Percentiles rank a stretch among this genome's conserved stretches.
Evolutionary conservation across 2,113 vertebrate genomes (phyloP).

Genomic region (Mohoua ochrocephala): DNA sequence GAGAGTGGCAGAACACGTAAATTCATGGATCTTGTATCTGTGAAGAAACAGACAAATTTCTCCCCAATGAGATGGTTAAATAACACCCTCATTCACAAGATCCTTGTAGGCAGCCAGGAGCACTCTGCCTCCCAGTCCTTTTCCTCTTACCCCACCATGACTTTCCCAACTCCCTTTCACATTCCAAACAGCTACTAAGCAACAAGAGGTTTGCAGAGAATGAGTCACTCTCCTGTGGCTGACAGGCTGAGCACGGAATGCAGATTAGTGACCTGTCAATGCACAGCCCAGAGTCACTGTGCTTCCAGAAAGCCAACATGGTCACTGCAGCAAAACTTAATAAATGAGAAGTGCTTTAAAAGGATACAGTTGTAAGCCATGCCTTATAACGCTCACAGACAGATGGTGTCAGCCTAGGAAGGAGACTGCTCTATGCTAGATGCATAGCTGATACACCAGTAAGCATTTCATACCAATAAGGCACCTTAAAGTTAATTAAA

Average conservation of each 20-base stretch:
- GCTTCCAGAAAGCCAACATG: neutral
- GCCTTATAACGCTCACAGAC: neutral
- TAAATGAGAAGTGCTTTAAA: neutral
- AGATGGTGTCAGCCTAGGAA: neutral
- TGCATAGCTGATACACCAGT: neutral
- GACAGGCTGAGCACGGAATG: neutral
- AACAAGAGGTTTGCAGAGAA: neutral
- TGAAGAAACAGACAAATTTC: neutral
- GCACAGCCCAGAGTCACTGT: neutral
- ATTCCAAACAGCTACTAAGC: neutral
- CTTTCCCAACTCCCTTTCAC: neutral
- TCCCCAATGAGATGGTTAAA: neutral
- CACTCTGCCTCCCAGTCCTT: neutral
- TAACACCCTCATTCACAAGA: neutral
- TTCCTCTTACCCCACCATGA: neutral
- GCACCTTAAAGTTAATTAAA: neutral
- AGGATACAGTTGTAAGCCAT: neutral
- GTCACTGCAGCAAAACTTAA: neutral
- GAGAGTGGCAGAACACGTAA: neutral
- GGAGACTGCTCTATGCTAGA: neutral
- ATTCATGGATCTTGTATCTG: neutral
- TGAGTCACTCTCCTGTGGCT: neutral
- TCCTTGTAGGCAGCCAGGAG: neutral
- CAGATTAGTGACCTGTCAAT: neutral
- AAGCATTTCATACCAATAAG: neutral